These are phyloP conservation scores for Enteromius radiatus DNA, from an alignment of 2,797 vertebrate species.

Conservation along the genomic window DNA sequence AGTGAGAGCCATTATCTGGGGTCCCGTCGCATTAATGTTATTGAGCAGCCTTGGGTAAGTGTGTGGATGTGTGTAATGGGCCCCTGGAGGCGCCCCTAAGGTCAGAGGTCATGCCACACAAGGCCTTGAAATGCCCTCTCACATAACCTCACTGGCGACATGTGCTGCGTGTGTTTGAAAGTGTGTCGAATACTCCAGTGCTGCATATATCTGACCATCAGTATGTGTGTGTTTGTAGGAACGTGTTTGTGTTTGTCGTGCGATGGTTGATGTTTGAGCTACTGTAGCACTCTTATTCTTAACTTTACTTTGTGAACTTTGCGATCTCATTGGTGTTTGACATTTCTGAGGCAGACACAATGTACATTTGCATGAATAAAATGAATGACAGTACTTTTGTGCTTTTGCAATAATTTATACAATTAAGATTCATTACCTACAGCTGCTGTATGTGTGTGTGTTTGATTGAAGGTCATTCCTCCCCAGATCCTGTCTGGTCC, in stretches of 20 bases:
- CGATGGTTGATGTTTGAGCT: slow-evolving; percentile 4
- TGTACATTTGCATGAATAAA: no score
- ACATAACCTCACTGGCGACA: slow-evolving; percentile 54
- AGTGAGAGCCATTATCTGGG: slow-evolving; percentile 53
- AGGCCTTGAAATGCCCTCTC: slow-evolving; percentile 54
- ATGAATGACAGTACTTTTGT: no score
- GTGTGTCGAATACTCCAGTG: background rate
- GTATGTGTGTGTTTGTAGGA: slow-evolving; percentile 37
- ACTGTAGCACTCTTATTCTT: background rate
- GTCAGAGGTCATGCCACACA: slow-evolving; percentile 68
- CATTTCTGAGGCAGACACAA: background rate
- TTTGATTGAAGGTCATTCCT: background rate
- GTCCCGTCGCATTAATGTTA: slow-evolving; percentile 65
- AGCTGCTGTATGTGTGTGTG: background rate
- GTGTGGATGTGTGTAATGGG: slow-evolving; percentile 71
- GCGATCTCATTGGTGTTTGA: background rate
- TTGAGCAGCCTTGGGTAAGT: slow-evolving; percentile 66
- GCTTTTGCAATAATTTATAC: background rate
- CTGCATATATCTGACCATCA: background rate
- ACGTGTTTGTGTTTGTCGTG: slow-evolving; percentile 16
- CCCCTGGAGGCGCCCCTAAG: slow-evolving; percentile 62
- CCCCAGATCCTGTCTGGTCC: background rate
- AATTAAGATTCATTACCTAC: background rate
- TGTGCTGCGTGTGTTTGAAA: slow-evolving; percentile 21
- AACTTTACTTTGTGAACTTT: slow-evolving; percentile 7